Conservation (phyloP, 2,888 invertebrate species). For the Leucophenga montana region DNA sequence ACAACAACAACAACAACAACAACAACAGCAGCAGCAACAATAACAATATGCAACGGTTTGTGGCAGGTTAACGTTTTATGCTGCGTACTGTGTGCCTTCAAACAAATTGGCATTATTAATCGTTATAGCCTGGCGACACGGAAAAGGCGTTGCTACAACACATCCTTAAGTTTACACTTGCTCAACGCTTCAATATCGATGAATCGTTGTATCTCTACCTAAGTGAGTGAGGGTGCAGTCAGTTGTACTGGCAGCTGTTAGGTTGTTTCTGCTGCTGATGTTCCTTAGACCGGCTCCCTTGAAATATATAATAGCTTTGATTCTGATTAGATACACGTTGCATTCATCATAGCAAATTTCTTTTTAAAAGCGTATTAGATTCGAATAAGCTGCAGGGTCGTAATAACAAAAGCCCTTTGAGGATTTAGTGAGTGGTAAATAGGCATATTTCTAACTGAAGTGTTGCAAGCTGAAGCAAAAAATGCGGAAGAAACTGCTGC, state of each 20-base stretch:
- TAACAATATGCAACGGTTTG: not conserved
- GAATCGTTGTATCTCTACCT: not conserved
- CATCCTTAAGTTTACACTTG: constrained; percentile 22
- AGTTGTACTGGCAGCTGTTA: not conserved
- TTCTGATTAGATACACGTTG: constrained; percentile 5
- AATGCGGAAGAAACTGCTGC: too few species aligned
- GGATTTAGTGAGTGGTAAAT: too few species aligned
- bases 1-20: too few species aligned
- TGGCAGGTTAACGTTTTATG: not conserved
- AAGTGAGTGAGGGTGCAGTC: constrained; percentile 12
- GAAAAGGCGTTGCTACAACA: constrained; percentile 17
- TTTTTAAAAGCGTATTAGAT: constrained; percentile 12
- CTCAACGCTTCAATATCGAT: not conserved
- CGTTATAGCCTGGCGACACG: constrained; percentile 21
- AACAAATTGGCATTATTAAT: constrained; percentile 22
- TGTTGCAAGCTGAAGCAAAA: too few species aligned
- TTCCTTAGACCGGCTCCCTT: not conserved
- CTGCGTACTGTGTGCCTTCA: too few species aligned
- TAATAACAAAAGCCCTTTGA: too few species aligned
- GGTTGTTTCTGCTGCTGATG: not conserved
- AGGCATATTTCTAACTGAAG: too few species aligned
- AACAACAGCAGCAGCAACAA: not conserved
- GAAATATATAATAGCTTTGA: constrained; percentile 8
- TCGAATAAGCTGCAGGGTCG: not conserved
- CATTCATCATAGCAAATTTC: constrained; percentile 7